Evolutionary conservation across 2,797 vertebrate genomes (phyloP).

Genomic region (Numenius phaeopus): DNA sequence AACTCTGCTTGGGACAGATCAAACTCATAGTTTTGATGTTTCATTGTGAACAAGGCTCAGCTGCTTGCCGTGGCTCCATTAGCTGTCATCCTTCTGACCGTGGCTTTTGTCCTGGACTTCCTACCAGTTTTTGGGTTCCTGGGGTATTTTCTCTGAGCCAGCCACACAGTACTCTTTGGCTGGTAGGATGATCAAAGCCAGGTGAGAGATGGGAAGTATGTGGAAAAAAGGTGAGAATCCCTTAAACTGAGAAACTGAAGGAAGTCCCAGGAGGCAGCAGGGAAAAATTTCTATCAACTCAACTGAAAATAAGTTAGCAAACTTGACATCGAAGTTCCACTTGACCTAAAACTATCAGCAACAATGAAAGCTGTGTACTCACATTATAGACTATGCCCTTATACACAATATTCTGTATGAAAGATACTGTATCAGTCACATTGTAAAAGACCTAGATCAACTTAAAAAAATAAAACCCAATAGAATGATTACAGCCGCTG

Average conservation of each 20-base stretch:
- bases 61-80: accelerated
- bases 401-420: constrained; percentile 74
- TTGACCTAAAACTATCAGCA: constrained; percentile 73
- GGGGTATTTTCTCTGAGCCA: not conserved
- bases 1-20: not conserved
- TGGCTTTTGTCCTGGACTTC: not conserved
- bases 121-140: not conserved
- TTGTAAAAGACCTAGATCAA: constrained; percentile 96
- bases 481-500: constrained; percentile 97
- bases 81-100: not conserved
- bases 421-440: constrained; percentile 89
- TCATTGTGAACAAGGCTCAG: not conserved
- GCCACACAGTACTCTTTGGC: not conserved
- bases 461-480: constrained; percentile 98
- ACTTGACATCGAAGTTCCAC: constrained; percentile 58
- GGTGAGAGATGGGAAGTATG: not conserved
- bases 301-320: constrained; percentile 58
- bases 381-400: constrained; percentile 76
- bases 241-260: not conserved
- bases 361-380: constrained; percentile 72
- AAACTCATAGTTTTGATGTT: not conserved
- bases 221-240: not conserved
- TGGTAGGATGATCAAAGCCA: not conserved
- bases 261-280: not conserved
- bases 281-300: constrained; percentile 17